These are phyloP conservation scores for Pachycephus smyrnensis DNA, from an alignment of 2,888 invertebrate species.

Conservation along the genomic window DNA sequence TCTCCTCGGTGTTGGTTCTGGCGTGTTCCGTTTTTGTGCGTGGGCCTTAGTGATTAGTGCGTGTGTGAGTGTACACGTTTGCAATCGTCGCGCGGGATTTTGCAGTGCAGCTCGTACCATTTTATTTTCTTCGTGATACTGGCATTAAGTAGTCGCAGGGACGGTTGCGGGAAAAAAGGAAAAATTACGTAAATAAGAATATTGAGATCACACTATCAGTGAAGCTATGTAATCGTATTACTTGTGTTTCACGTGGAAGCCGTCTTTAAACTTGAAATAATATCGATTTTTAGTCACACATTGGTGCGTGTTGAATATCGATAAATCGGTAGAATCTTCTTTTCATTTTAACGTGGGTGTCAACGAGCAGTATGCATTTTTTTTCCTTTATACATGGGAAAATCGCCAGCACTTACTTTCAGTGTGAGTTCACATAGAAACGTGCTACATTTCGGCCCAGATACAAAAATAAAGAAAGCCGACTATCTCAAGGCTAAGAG, in stretches of 20 bases:
- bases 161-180: background rate
- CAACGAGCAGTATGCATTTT: background rate
- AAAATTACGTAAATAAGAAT: background rate
- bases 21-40: background rate
- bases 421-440: background rate
- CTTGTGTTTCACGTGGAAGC: background rate
- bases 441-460: conserved; percentile 25
- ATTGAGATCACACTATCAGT: background rate
- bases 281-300: background rate
- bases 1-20: conserved; percentile 15
- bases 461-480: conserved; percentile 48
- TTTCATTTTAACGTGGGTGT: background rate
- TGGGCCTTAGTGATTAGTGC: background rate
- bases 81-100: background rate
- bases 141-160: background rate
- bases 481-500: conserved; percentile 42
- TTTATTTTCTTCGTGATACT: background rate
- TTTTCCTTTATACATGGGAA: background rate
- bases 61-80: background rate
- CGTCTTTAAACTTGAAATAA: background rate
- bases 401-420: background rate
- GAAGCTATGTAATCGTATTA: background rate
- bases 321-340: too few relatives aligned
- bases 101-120: background rate
- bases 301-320: too few relatives aligned